These are phyloP conservation scores for Brenthis hecate DNA, from an alignment of 2,888 invertebrate species.

Conservation along the genomic window DNA sequence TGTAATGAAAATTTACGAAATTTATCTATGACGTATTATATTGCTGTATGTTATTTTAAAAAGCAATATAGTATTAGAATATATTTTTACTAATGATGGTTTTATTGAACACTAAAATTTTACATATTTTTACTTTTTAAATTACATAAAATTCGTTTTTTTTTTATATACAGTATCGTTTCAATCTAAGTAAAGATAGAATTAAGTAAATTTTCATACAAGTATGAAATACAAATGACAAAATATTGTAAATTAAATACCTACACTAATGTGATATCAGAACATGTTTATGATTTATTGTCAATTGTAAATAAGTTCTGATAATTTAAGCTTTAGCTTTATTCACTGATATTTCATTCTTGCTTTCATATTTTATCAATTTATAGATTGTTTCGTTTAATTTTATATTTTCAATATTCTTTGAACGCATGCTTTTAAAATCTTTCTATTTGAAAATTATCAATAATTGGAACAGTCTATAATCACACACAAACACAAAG, in stretches of 20 bases:
- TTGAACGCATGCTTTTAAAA: constrained; percentile 51
- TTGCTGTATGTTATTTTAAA: not conserved
- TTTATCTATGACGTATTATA: not conserved
- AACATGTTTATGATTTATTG: constrained; percentile 26
- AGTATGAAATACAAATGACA: constrained; percentile 29
- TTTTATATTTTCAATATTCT: constrained; percentile 43
- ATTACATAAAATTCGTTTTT: too few species aligned
- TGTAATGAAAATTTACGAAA: not conserved
- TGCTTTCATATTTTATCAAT: constrained; percentile 58
- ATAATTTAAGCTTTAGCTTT: constrained; percentile 55
- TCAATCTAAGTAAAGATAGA: too few species aligned
- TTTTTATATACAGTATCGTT: too few species aligned
- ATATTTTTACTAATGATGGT: not conserved
- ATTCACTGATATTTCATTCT: constrained; percentile 54
- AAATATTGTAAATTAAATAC: constrained; percentile 1
- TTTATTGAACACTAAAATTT: not conserved
- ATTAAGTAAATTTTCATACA: constrained; percentile 1
- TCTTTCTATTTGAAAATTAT: constrained; percentile 24
- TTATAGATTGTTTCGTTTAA: constrained; percentile 73
- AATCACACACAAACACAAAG: constrained; percentile 39
- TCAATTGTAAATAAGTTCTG: constrained; percentile 29
- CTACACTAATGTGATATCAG: constrained; percentile 11
- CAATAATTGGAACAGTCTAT: constrained; percentile 44
- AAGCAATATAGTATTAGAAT: not conserved
- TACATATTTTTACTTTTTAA: too few species aligned